Evolutionary conservation across 1,140 invertebrate genomes (phyloP).

Genomic region (Drosophila suzukii): DNA sequence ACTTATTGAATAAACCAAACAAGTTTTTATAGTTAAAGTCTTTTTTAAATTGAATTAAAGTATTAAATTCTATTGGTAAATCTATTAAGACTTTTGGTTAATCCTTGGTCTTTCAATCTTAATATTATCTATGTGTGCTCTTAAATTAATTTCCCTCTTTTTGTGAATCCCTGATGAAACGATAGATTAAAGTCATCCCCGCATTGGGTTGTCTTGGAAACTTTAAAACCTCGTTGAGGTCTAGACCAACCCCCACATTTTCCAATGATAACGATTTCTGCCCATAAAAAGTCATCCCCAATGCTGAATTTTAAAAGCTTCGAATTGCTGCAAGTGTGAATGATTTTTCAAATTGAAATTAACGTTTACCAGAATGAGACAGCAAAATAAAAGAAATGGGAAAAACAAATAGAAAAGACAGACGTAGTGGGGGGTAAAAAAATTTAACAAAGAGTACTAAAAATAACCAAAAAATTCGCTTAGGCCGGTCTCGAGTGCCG

Average conservation of each 20-base stretch:
- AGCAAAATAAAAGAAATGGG: conserved; percentile 7
- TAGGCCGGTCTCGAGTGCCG: conserved; percentile 18
- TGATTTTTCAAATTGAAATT: conserved; percentile 53
- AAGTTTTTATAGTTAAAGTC: no score
- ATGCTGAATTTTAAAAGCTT: conserved; percentile 15
- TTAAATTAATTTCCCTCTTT: not conserved
- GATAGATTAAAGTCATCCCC: conserved; percentile 23
- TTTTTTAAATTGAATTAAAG: not conserved
- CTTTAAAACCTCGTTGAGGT: not conserved
- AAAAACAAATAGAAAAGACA: conserved; percentile 16
- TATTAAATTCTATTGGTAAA: not conserved
- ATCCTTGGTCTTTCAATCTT: no score
- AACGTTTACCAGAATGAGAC: conserved; percentile 46
- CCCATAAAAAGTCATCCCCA: conserved; percentile 29
- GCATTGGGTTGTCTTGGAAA: not conserved
- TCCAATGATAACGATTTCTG: conserved; percentile 15
- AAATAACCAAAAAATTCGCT: conserved; percentile 48
- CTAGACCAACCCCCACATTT: conserved; percentile 19
- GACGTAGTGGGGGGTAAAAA: not conserved
- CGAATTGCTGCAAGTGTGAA: conserved; percentile 26
- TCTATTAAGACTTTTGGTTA: no score
- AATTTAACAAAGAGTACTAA: conserved; percentile 54
- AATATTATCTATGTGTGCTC: not conserved
- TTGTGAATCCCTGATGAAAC: not conserved
- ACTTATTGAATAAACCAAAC: no score